Conservation (phyloP, 37 sponge, comb jelly and placozoan genomes). For the Agelas oroides region DNA sequence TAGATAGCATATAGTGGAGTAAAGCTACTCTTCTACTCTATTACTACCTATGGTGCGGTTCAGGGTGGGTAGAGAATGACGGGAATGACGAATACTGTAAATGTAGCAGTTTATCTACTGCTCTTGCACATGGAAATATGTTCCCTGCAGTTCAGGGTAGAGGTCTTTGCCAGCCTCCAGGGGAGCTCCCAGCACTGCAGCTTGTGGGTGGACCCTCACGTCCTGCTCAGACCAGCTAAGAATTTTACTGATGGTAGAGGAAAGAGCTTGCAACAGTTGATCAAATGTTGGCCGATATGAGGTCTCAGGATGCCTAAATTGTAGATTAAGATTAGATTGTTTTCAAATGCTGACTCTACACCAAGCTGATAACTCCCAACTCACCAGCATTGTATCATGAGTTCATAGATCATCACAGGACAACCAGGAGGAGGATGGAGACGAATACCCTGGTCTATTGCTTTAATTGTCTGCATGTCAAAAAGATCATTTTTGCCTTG, state of each 20-base stretch:
- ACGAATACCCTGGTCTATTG: constrained; percentile 51
- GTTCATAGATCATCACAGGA: constrained; percentile 40
- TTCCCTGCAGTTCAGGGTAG: constrained; percentile 58
- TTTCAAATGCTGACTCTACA: neutral
- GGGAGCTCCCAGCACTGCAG: constrained; percentile 51
- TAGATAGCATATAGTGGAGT: no score
- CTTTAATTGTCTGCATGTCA: constrained; percentile 8
- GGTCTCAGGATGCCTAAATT: constrained; percentile 48
- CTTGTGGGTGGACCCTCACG: neutral
- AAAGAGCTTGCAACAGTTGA: constrained; percentile 9
- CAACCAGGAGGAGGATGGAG: constrained; percentile 73
- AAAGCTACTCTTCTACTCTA: no score
- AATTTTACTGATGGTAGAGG: neutral
- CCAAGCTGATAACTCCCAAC: neutral
- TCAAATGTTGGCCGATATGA: constrained; percentile 22
- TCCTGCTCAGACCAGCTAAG: constrained; percentile 27
- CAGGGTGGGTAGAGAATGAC: no score
- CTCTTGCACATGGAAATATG: constrained; percentile 14
- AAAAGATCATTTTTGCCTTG: no score
- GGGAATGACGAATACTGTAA: no score
- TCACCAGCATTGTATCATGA: constrained; percentile 79
- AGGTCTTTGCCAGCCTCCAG: constrained; percentile 52
- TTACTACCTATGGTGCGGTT: no score
- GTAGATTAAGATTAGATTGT: no score
- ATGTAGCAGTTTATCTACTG: no score